These are phyloP conservation scores for Bimastos eiseni DNA, from an alignment of 2,888 invertebrate species.

Conservation along the genomic window DNA sequence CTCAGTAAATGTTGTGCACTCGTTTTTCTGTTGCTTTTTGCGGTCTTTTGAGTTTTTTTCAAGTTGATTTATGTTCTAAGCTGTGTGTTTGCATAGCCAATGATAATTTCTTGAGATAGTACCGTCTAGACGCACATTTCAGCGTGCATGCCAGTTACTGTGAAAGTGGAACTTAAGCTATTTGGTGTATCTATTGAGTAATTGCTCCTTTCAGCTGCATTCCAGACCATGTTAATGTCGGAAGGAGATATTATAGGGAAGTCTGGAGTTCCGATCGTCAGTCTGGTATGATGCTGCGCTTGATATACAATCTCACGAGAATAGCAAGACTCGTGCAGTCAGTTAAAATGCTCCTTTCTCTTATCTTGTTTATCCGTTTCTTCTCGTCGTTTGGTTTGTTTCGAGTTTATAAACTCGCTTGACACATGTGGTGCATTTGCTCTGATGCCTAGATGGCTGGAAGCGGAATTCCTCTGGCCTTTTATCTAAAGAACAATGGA, in stretches of 20 bases:
- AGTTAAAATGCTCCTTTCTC: neutral
- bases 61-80: neutral
- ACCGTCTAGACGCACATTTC: constrained; percentile 1
- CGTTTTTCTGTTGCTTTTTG: neutral
- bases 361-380: neutral
- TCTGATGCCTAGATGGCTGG: neutral
- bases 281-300: neutral
- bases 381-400: neutral
- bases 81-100: neutral
- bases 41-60: neutral
- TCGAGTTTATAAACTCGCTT: neutral
- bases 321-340: neutral
- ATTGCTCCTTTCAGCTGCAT: neutral
- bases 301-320: neutral
- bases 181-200: neutral
- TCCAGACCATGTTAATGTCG: neutral
- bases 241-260: too few species aligned
- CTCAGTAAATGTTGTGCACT: neutral
- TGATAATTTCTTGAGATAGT: neutral
- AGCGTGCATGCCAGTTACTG: neutral
- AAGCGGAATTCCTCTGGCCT: neutral
- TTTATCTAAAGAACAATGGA: neutral
- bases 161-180: neutral
- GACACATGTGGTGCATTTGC: neutral
- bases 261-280: neutral